Base-by-base conservation (phyloP, 2,113 vertebrate genomes). In the Ginglymostoma cirratum region DNA sequence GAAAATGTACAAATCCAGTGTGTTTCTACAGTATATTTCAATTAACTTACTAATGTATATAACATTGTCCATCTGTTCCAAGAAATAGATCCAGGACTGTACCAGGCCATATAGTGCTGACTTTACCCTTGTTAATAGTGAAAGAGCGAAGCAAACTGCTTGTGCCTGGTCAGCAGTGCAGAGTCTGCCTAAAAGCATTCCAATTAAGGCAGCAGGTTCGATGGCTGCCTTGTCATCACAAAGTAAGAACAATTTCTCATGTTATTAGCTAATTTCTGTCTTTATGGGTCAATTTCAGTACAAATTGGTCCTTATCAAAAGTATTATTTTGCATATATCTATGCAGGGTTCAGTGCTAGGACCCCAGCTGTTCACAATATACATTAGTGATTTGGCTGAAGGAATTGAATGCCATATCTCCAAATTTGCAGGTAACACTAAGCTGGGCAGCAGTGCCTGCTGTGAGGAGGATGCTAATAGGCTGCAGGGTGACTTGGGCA, bases 111-210 rank as follows among this genome's bases (percentile, higher is more conserved):
- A 78, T 96, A 23, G 95, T 98, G 34, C 97, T 96, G 85, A 96
- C 96, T 65, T 85, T 98, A 80, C 97, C 97, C 15, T n/a, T 96
- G 2, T 45, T 96, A 67, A 94, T 96, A 55, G 96, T 98, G 90
- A 97, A 97, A 12, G 96, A 96, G 61, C 96, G 96, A 3, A 98
- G 97, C 96, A 96, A 94, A 70, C 97, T 98, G 65, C 97, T 98
- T 96, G 96, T 96, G 65, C 97, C 96, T 0, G 98, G 98, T 1
- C 96, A 96, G 96, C 98, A 98, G 95, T 97, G 97, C 95, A 97
- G 98, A 67, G 96, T 98, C 86, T 98, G 98, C 96, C 96, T 98
- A 96, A 97, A 97, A 96, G 96, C 96, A 12, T 98, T 98, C 95
- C 23, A 0, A 21, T 83, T 96, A 89, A 97, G 97, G 61, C 97